Conservation (phyloP, 2,888 invertebrate genomes). For the Nephrotoma appendiculata region DNA sequence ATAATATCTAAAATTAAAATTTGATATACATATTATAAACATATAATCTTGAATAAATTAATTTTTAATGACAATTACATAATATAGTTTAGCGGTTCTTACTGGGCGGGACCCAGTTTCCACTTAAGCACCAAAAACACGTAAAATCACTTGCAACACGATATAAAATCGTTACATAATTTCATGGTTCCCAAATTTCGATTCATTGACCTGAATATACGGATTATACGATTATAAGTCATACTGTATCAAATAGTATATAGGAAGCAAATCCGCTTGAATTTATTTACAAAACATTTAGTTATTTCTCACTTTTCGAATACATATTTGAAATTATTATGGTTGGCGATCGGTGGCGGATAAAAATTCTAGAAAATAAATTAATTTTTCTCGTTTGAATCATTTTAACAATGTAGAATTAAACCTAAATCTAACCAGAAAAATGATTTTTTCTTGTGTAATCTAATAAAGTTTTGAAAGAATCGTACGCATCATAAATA, state of each 20-base stretch:
- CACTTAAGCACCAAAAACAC: too few species aligned
- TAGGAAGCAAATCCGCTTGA: background rate
- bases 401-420: too few species aligned
- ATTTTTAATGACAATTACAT: too few species aligned
- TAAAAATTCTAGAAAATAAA: background rate
- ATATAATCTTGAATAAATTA: too few species aligned
- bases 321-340: background rate
- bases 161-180: background rate
- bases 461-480: background rate
- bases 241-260: background rate
- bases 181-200: background rate
- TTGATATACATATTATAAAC: too few species aligned
- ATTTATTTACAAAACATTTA: background rate
- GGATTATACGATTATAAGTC: background rate
- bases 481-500: background rate
- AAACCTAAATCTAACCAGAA: background rate
- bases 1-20: too few species aligned
- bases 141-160: too few species aligned
- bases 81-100: too few species aligned
- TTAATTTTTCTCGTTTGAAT: background rate
- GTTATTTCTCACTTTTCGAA: background rate
- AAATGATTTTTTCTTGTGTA: background rate
- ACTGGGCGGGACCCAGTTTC: too few species aligned
- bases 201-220: background rate
- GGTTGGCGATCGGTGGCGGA: background rate